Evolutionary conservation across 2,797 vertebrate genomes (phyloP), one percentile per base, ranked within the genome.

Genomic region (Peromyscus aztecus): DNA sequence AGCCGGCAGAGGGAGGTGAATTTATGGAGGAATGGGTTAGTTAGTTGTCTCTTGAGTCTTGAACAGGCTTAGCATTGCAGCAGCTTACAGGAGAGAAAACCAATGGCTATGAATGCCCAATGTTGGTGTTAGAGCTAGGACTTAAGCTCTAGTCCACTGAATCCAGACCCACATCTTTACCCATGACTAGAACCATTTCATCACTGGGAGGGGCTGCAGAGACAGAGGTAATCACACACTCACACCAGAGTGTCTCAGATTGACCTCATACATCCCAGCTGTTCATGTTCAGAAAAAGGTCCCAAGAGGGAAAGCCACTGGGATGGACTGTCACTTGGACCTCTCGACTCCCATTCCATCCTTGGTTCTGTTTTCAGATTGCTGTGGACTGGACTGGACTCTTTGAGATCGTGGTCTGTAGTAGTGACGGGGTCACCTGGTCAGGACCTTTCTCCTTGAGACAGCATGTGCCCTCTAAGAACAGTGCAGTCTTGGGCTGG

Each of bases 21-120:
- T 14, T 61, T 65, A 27, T 77, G 77, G 78, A 84, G 73, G 73
- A 80, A 29, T 90, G 27, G 13, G n/a, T n/a, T n/a, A n/a, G 61
- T 88, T 92, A 96, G 94, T 92, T 97, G 95, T 88, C 96, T 91
- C 63, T 88, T 73, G 59, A 92, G 93, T 82, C 65, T 94, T 73
- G 43, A 89, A 3, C 29, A 59, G 88, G 88, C 92, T 96, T 89
- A 92, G 57, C 82, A 67, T 94, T 82, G 88, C 92, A 96, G 90
- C 96, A 97, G 71, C 97, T 89, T 86, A 52, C 92, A 92, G 92
- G 92, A 61, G 95, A 84, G 96, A 80, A 86, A 75, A 89, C 96
- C 95, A 61, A 89, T 96, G 96, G 78, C 29, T 61, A 0, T 61
- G 95, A 92, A 63, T 61, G 24, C 43, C 61, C 73, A 85, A 14